A percentile compares a stretch with the other conserved stretches of the same genome.
Evolutionary conservation across 1,140 invertebrate species (phyloP).

Genomic region (Meloidogyne chitwoodi): DNA sequence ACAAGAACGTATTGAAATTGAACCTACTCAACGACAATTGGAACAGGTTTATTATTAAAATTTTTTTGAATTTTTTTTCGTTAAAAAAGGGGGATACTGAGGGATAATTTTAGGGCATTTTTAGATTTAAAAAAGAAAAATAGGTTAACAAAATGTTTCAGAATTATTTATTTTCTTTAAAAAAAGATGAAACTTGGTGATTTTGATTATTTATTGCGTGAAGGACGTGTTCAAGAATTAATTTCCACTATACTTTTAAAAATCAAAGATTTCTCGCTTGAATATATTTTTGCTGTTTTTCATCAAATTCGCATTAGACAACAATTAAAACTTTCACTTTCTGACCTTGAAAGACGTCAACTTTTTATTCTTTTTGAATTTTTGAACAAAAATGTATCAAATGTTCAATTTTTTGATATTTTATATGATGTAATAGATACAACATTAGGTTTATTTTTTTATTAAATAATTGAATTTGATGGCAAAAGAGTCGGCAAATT

Average conservation of each 20-base stretch:
- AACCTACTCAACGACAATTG: constrained; percentile 24
- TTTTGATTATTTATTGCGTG: constrained; percentile 32
- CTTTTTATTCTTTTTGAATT: constrained; percentile 30
- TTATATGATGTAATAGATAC: constrained; percentile 38
- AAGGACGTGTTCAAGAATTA: constrained; percentile 26
- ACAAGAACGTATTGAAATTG: constrained; percentile 8
- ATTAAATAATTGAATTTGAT: background rate
- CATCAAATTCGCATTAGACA: constrained; percentile 39
- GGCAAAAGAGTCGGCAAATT: too few relatives aligned
- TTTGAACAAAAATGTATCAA: constrained; percentile 32
- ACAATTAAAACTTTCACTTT: constrained; percentile 22
- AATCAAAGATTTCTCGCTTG: background rate
- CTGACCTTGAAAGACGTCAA: constrained; percentile 12
- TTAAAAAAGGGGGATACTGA: too few relatives aligned
- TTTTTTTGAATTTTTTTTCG: constrained; percentile 1
- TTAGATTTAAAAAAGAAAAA: too few relatives aligned
- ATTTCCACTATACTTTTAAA: constrained; percentile 24
- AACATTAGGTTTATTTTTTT: background rate
- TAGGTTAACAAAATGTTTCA: too few relatives aligned
- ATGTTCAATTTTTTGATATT: constrained; percentile 33
- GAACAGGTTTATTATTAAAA: constrained; percentile 23
- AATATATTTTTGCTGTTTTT: constrained; percentile 39
- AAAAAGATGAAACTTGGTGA: constrained; percentile 38
- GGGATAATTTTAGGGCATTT: too few relatives aligned
- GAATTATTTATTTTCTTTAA: constrained; percentile 16